Evolutionary conservation across 2,113 vertebrate species (phyloP), one percentile per base, ranked within the genome.

Genomic region (Diadophis punctatus): DNA sequence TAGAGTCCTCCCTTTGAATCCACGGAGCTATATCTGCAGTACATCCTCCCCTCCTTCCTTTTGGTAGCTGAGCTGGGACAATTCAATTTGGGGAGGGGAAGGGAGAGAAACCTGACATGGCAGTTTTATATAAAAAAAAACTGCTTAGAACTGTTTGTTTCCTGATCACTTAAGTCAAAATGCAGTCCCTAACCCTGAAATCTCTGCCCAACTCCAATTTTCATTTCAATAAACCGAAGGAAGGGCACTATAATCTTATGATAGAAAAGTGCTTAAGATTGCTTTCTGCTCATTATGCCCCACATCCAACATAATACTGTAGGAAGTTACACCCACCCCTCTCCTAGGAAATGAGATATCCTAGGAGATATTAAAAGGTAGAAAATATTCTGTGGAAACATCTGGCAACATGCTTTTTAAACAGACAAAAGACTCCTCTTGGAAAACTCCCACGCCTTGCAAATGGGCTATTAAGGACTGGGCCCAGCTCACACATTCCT

Each of bases 1-100:
- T 18, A 58, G 27, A 92, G 3, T 85, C 87, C 68, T 85, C 63
- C 34, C 87, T 88, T 80, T 68, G 87, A 92, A 60, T 92, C 91
- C 68, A 84, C 27, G 87, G 91, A 92, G 53, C 68, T 92, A 86
- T 86, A 92, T 92, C 85, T 92, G 63, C 91, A 89, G 39, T 22
- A 46, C 74, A 92, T 27, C 11, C 6, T 3, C 86, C 7, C 48
- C 85, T 49, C 84, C 68, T 25, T 39, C 12, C 30, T n/a, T 85
- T 86, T n/a, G 8, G 12, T 51, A 63, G 88, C 39, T 14, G 88
- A 90, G 55, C 92, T 86, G 46, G 46, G 88, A 16, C 49, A 80
- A 53, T 46, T 86, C 30, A 25, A 30, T 74, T 39, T 39, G 8
- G 4, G 68, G n/a, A 39, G 16, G n/a, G 25, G 58, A 60, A 60